Conservation (phyloP, 2,888 invertebrate genomes). For the Nysson spinosus region DNA sequence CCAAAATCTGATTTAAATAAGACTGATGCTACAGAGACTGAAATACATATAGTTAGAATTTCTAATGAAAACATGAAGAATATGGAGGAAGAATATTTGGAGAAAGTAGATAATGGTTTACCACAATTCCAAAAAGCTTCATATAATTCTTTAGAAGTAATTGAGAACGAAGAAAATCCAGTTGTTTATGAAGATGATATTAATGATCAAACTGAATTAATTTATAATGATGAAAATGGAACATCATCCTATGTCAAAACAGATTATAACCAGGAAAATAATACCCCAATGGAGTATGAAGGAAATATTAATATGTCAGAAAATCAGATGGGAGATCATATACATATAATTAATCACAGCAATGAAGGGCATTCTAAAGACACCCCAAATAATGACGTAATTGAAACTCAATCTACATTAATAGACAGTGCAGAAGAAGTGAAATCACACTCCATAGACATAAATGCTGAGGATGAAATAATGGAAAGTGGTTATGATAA, state of each 20-base stretch:
- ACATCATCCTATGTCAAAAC: constrained; percentile 32
- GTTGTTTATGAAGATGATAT: constrained; percentile 31
- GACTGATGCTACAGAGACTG: constrained; percentile 73
- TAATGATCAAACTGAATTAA: constrained; percentile 36
- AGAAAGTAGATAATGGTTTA: constrained; percentile 24
- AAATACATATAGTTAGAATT: constrained; percentile 56
- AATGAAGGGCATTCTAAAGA: constrained; percentile 13
- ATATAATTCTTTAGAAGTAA: constrained; percentile 37
- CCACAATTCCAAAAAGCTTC: constrained; percentile 34
- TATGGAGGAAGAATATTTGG: constrained; percentile 17
- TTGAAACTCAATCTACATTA: neutral
- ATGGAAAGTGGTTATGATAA: constrained; percentile 12
- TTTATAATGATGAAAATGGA: constrained; percentile 41
- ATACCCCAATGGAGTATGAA: constrained; percentile 7
- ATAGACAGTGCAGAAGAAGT: constrained; percentile 2
- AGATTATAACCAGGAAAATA: constrained; percentile 17
- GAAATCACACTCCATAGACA: constrained; percentile 6
- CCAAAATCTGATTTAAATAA: constrained; percentile 63
- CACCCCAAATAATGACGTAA: neutral
- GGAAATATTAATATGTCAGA: constrained; percentile 14
- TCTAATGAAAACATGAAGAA: constrained; percentile 14
- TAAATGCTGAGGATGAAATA: constrained; percentile 3
- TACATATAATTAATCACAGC: constrained; percentile 26
- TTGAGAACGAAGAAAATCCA: constrained; percentile 33
- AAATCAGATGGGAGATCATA: constrained; percentile 8